A percentile compares a stretch with the other conserved stretches of the same genome.
These are phyloP conservation scores for Pharmacophagus antenor DNA, from an alignment of 2,888 invertebrate genomes.

Conservation along the genomic window DNA sequence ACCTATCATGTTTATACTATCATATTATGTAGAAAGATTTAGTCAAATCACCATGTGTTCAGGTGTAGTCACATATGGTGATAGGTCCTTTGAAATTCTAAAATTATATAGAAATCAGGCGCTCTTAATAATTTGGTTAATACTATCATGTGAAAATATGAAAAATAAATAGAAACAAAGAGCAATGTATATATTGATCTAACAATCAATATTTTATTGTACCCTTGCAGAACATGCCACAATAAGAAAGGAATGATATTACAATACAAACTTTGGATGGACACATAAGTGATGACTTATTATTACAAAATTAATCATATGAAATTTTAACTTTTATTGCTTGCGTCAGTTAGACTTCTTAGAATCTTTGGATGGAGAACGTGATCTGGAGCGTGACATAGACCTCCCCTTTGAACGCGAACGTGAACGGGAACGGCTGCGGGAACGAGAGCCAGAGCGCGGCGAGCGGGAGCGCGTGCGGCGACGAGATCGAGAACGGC, in stretches of 20 bases:
- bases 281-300: slow-evolving; percentile 33
- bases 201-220: slow-evolving; percentile 54
- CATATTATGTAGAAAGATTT: no score
- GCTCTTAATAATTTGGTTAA: no score
- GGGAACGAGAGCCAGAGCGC: slow-evolving; percentile 73
- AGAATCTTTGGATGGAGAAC: slow-evolving; percentile 75
- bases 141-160: not conserved
- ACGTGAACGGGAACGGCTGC: slow-evolving; percentile 74
- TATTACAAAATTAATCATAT: slow-evolving; percentile 28
- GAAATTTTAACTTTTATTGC: slow-evolving; percentile 32
- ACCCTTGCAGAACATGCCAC: slow-evolving; percentile 50
- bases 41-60: no score
- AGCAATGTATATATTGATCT: slow-evolving; percentile 58
- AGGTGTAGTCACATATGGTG: no score
- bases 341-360: slow-evolving; percentile 68
- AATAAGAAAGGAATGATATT: slow-evolving; percentile 63
- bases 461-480: slow-evolving; percentile 83
- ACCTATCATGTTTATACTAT: no score
- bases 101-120: no score
- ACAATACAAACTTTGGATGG: slow-evolving; percentile 31
- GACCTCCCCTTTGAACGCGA: slow-evolving; percentile 77
- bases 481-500: slow-evolving; percentile 82
- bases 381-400: slow-evolving; percentile 72
- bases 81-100: no score
- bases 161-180: not conserved